Conservation (phyloP, 2,797 vertebrate genomes). For the Acrocephalus scirpaceus region DNA sequence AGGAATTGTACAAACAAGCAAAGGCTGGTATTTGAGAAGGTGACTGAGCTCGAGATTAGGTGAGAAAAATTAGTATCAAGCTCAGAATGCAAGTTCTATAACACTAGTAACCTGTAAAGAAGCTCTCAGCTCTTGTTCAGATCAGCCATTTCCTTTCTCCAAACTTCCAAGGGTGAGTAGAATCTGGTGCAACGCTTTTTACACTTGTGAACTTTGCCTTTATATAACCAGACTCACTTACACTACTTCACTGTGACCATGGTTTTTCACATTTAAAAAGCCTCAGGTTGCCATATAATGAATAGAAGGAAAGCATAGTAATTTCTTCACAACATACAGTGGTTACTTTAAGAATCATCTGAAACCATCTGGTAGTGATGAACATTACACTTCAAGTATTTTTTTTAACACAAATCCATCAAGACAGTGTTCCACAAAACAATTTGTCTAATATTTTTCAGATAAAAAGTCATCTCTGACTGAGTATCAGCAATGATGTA, state of each 20-base stretch:
- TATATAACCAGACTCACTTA: background rate
- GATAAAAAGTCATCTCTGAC: background rate
- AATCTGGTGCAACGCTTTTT: background rate
- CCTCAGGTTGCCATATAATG: background rate
- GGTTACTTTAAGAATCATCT: background rate
- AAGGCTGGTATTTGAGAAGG: background rate
- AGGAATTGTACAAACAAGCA: background rate
- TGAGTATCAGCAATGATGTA: background rate
- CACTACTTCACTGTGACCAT: background rate
- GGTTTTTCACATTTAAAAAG: background rate
- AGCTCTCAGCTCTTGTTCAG: background rate
- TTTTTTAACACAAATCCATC: background rate
- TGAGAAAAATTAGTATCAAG: background rate
- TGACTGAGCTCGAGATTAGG: background rate
- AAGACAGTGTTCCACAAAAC: background rate
- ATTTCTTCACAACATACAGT: background rate
- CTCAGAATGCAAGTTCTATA: background rate
- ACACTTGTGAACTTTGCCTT: background rate
- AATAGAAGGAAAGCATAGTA: background rate
- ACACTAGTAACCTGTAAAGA: background rate
- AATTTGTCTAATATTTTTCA: background rate
- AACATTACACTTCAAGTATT: background rate
- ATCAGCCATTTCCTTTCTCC: background rate
- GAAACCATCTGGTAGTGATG: background rate
- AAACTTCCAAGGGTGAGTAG: background rate